Evolutionary conservation across 2,888 invertebrate species (phyloP).

Genomic region (Temnothorax ravouxi): DNA sequence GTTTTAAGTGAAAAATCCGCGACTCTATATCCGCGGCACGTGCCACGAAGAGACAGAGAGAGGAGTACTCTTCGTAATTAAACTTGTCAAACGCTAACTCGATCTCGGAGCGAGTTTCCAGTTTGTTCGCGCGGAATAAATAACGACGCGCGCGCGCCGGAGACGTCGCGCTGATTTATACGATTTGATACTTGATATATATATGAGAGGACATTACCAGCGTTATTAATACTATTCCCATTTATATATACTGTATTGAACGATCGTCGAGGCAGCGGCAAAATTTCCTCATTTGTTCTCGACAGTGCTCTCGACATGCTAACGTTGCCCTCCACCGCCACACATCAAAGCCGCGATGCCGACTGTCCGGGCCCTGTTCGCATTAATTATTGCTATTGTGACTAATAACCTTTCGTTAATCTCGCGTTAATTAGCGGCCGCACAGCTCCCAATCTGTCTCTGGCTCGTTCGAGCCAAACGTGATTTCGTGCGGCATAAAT

Average conservation of each 20-base stretch:
- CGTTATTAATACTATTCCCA: conserved; percentile 20
- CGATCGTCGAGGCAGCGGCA: background rate
- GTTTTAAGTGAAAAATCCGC: conserved; percentile 36
- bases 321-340: background rate
- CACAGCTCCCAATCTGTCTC: conserved; percentile 29
- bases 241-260: background rate
- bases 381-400: conserved; percentile 65
- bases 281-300: conserved; percentile 26
- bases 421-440: conserved; percentile 71
- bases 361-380: background rate
- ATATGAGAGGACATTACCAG: background rate
- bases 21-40: conserved; percentile 18
- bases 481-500: conserved; percentile 60
- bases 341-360: conserved; percentile 7
- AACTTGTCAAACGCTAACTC: conserved; percentile 50
- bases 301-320: conserved; percentile 32
- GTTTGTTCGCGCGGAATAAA: conserved; percentile 40
- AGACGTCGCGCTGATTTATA: conserved; percentile 37
- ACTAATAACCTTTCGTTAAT: conserved; percentile 74
- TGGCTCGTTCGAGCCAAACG: conserved; percentile 51
- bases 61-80: conserved; percentile 44
- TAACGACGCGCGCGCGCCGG: conserved; percentile 24
- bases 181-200: conserved; percentile 18
- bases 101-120: conserved; percentile 39
- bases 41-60: background rate